phyloP scores from a whole-genome alignment of 2,113 vertebrate genomes.

The Rhinoderma darwinii region DNA sequence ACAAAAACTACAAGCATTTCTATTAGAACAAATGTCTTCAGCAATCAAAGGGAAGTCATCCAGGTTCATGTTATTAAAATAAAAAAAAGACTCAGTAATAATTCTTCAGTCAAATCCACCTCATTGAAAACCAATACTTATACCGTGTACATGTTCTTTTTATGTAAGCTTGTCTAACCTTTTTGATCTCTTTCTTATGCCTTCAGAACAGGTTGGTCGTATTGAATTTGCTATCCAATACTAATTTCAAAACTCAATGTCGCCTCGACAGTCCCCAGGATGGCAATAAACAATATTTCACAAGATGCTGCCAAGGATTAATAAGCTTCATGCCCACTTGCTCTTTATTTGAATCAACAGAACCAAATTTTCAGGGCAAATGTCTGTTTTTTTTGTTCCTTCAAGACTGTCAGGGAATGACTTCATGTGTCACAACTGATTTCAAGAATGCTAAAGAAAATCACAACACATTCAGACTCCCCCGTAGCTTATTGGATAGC shows the following conservation, averaged over 20 bases:
- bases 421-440: conserved; percentile 29
- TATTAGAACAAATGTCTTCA: neutral
- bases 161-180: neutral
- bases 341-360: conserved; percentile 6
- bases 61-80: neutral
- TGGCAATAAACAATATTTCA: conserved; percentile 10
- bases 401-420: neutral
- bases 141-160: conserved; percentile 7
- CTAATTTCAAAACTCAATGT: neutral
- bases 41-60: neutral
- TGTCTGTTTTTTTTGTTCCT: neutral
- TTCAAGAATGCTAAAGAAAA: conserved; percentile 7
- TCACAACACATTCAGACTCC: conserved; percentile 15
- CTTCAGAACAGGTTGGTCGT: neutral
- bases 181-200: neutral
- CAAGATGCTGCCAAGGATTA: neutral
- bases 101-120: conserved; percentile 12
- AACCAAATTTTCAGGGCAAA: neutral
- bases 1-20: neutral
- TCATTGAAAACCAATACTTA: conserved; percentile 25
- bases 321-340: conserved; percentile 9
- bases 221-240: conserved; percentile 16
- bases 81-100: conserved; percentile 14
- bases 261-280: neutral
- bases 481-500: neutral